These are phyloP conservation scores for Xiphophorus couchianus DNA, from an alignment of 2,113 vertebrate species.

Conservation along the genomic window DNA sequence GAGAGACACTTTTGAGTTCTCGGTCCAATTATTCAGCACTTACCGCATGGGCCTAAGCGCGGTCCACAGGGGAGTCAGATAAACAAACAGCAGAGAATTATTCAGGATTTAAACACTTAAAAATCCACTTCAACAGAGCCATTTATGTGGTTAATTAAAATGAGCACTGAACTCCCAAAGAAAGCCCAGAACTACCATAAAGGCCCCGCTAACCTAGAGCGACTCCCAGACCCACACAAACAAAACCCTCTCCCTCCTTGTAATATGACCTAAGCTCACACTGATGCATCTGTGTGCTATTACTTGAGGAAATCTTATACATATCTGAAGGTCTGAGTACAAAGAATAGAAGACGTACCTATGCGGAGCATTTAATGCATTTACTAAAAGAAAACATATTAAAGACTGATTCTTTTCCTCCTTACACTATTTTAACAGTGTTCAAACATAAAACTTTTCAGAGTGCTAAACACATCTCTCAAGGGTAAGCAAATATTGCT, in stretches of 20 bases:
- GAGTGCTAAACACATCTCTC: not conserved
- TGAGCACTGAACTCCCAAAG: slow-evolving; percentile 53
- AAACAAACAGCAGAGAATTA: slow-evolving; percentile 78
- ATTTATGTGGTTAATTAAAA: slow-evolving; percentile 77
- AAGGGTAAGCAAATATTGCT: not conserved
- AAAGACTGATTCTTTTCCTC: not conserved
- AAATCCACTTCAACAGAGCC: slow-evolving; percentile 71
- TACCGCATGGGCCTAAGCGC: slow-evolving; percentile 60
- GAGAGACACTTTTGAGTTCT: slow-evolving; percentile 57
- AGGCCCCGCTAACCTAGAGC: slow-evolving; percentile 37
- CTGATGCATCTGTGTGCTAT: not conserved
- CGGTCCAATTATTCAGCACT: slow-evolving; percentile 69
- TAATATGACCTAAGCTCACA: not conserved
- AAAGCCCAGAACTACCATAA: slow-evolving; percentile 49
- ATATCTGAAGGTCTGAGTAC: not conserved
- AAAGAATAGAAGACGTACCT: not conserved
- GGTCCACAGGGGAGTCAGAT: slow-evolving; percentile 64
- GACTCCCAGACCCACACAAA: slow-evolving; percentile 20
- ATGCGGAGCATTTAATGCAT: not conserved
- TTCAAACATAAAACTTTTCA: not conserved
- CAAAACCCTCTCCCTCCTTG: not conserved
- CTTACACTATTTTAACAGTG: not conserved
- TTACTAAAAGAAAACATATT: not conserved
- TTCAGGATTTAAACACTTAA: slow-evolving; percentile 77
- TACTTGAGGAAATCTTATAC: not conserved